A percentile compares a stretch with the other conserved stretches of the same genome.
These are phyloP conservation scores for Triops longicaudatus DNA, from an alignment of 1,140 invertebrate species.

Conservation along the genomic window DNA sequence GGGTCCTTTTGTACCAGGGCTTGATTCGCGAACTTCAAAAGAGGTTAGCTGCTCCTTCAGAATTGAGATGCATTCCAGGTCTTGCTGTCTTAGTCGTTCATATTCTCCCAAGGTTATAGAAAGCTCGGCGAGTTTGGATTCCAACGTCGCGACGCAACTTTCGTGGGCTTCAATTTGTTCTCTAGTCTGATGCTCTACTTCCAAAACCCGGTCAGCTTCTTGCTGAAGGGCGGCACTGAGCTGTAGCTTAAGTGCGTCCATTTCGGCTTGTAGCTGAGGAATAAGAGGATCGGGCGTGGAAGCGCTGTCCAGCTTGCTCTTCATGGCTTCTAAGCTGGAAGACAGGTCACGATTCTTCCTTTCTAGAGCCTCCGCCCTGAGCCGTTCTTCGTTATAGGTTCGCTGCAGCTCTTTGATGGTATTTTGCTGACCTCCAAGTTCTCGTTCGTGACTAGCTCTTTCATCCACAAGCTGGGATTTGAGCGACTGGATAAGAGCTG, in stretches of 20 bases:
- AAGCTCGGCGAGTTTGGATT: conserved; percentile 66
- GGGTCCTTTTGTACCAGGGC: background rate
- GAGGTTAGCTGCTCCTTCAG: conserved; percentile 45
- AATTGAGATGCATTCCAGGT: conserved; percentile 63
- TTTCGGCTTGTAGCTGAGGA: conserved; percentile 58
- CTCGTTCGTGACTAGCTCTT: conserved; percentile 66
- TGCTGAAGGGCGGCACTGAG: conserved; percentile 55
- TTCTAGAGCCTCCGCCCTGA: background rate
- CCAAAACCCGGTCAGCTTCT: conserved; percentile 55
- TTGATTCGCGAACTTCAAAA: background rate
- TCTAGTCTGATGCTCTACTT: conserved; percentile 57
- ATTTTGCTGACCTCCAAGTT: conserved; percentile 60
- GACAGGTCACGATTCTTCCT: conserved; percentile 51
- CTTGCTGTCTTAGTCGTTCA: conserved; percentile 59
- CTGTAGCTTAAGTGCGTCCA: conserved; percentile 59
- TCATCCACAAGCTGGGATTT: conserved; percentile 63
- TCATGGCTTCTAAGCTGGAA: conserved; percentile 54
- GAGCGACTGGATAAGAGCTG: conserved; percentile 53
- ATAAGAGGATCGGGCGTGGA: conserved; percentile 54
- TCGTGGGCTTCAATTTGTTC: conserved; percentile 58
- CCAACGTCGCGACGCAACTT: conserved; percentile 63
- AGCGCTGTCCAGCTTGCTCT: conserved; percentile 48
- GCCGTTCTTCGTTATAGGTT: conserved; percentile 38
- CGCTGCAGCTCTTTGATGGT: conserved; percentile 47
- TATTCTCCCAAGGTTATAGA: conserved; percentile 69